These are phyloP conservation scores for Ciconia boyciana DNA, from an alignment of 2,113 vertebrate species.

Conservation along the genomic window DNA sequence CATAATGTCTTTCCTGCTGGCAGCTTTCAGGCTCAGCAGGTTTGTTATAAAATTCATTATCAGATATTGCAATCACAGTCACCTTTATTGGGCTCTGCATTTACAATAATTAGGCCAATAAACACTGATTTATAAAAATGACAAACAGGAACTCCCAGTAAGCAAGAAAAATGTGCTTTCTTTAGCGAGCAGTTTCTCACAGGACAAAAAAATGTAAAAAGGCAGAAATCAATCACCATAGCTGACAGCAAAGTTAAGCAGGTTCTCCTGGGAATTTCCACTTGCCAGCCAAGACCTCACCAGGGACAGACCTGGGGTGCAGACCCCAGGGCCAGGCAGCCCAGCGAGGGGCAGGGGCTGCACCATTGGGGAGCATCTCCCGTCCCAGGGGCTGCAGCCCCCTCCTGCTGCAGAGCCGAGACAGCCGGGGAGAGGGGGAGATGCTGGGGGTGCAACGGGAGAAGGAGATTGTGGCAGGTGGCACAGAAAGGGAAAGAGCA, in stretches of 20 bases:
- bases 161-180: constrained; percentile 55
- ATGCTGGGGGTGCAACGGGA: accelerated
- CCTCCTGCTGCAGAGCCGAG: not conserved
- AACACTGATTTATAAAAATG: constrained; percentile 73
- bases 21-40: constrained; percentile 67
- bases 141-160: constrained; percentile 68
- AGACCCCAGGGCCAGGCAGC: not conserved
- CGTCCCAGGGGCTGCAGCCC: not conserved
- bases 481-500: not conserved
- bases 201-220: not conserved
- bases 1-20: constrained; percentile 66
- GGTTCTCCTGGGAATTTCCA: not conserved
- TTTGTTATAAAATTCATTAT: constrained; percentile 74
- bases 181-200: constrained; percentile 41
- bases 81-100: constrained; percentile 69
- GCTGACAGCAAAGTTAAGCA: not conserved
- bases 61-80: constrained; percentile 66
- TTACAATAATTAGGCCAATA: constrained; percentile 76
- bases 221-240: not conserved
- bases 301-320: not conserved
- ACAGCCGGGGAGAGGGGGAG: not conserved
- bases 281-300: not conserved
- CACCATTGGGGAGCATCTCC: too few relatives aligned
- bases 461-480: not conserved
- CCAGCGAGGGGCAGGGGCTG: not conserved